Percentiles rank a stretch among this genome's conserved stretches.
Evolutionary conservation across 2,888 invertebrate genomes (phyloP).

Genomic region (Prosopocoilus inquinatus): DNA sequence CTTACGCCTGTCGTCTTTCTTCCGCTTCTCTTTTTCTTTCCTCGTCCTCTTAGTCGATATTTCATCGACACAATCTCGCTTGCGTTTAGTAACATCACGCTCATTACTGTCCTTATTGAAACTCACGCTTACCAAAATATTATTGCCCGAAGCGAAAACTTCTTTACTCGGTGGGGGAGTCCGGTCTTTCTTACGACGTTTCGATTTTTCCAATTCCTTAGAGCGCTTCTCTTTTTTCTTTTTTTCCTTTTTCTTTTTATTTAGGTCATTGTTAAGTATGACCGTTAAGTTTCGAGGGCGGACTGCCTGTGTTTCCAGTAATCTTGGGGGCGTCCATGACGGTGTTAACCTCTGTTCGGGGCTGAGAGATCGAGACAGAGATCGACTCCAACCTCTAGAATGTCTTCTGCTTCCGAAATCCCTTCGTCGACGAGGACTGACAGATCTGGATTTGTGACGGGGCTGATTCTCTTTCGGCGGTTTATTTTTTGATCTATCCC

Average conservation of each 20-base stretch:
- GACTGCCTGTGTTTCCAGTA: slow-evolving; percentile 43
- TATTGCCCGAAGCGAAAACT: slow-evolving; percentile 90
- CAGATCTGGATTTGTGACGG: slow-evolving; percentile 38
- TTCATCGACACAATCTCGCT: slow-evolving; percentile 33
- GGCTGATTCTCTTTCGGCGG: slow-evolving; percentile 39
- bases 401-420: slow-evolving; percentile 25
- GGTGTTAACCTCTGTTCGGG: slow-evolving; percentile 45
- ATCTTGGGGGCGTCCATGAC: slow-evolving; percentile 65
- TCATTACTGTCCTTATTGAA: slow-evolving; percentile 67
- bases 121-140: slow-evolving; percentile 89
- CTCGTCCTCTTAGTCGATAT: slow-evolving; percentile 45
- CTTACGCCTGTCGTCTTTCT: slow-evolving; percentile 41
- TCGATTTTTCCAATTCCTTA: slow-evolving; percentile 44
- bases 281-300: slow-evolving; percentile 59
- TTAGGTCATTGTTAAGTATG: slow-evolving; percentile 59
- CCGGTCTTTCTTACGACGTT: slow-evolving; percentile 47
- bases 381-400: slow-evolving; percentile 51
- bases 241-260: slow-evolving; percentile 53
- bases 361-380: slow-evolving; percentile 61
- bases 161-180: slow-evolving; percentile 78
- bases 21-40: slow-evolving; percentile 47
- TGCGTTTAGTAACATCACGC: slow-evolving; percentile 15
- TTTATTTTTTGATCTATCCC: slow-evolving; percentile 41
- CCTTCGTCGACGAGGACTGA: slow-evolving; percentile 36
- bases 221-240: slow-evolving; percentile 50